These are phyloP conservation scores for Pseudopipra pipra DNA, from an alignment of 2,113 vertebrate species.

Conservation along the genomic window DNA sequence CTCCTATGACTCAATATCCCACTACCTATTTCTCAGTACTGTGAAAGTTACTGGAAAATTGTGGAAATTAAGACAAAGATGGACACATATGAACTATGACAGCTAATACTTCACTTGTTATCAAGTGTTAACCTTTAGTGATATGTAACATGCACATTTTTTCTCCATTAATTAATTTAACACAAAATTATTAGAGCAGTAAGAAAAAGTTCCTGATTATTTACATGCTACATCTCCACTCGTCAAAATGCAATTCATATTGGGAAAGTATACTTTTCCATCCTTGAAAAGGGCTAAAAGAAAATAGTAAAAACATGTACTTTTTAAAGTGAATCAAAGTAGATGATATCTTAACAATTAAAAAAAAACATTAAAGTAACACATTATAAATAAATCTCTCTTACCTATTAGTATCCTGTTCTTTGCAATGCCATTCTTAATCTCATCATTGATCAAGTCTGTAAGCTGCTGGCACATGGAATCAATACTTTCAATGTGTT, in stretches of 20 bases:
- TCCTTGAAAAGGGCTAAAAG: not conserved
- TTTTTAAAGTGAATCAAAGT: not conserved
- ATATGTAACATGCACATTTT: not conserved
- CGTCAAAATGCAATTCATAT: not conserved
- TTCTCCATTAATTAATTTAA: not conserved
- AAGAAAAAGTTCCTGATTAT: not conserved
- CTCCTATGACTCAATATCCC: not conserved
- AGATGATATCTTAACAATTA: not conserved
- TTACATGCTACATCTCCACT: not conserved
- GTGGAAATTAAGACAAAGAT: not conserved
- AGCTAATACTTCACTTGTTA: not conserved
- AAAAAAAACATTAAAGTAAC: not conserved
- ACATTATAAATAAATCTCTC: not conserved
- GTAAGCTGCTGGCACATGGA: slow-evolving; percentile 78
- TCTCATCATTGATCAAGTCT: slow-evolving; percentile 80
- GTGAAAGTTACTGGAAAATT: not conserved
- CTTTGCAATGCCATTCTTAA: slow-evolving; percentile 80
- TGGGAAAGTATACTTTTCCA: not conserved
- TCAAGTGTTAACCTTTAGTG: not conserved
- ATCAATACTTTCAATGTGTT: slow-evolving; percentile 86
- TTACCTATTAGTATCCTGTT: slow-evolving; percentile 86
- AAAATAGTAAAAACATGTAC: not conserved
- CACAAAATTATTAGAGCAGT: not conserved
- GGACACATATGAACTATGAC: not conserved
- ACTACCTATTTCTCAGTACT: not conserved